These are phyloP conservation scores for Penaeus vannamei DNA, from an alignment of 1,140 invertebrate species.

Conservation along the genomic window DNA sequence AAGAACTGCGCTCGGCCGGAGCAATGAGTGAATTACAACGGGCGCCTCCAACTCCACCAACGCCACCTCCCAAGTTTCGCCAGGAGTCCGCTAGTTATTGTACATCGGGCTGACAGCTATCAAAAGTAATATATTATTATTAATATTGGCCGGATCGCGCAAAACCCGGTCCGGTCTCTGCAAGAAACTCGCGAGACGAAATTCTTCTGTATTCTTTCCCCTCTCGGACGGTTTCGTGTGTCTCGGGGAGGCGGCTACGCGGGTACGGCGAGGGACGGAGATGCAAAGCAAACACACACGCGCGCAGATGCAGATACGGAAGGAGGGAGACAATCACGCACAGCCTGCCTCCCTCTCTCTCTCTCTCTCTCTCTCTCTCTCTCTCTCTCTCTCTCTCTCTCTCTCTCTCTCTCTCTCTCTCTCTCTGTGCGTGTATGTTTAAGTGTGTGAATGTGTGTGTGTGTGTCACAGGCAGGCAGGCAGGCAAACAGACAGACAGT, in stretches of 20 bases:
- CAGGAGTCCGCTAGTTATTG: constrained; percentile 39
- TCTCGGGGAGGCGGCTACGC: neutral
- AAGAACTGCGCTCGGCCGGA: neutral
- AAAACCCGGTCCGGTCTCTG: neutral
- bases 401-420: neutral
- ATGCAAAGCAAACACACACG: constrained; percentile 10
- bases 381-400: neutral
- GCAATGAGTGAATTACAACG: constrained; percentile 51
- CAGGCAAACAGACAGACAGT: too few species aligned
- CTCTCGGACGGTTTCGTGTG: too few species aligned
- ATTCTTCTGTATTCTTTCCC: too few species aligned
- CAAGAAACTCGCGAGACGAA: neutral
- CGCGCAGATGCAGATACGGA: constrained; percentile 9
- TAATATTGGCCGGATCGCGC: constrained; percentile 2
- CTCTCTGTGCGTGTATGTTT: neutral
- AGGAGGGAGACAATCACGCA: neutral
- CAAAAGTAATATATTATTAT: constrained; percentile 53
- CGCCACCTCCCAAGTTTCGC: constrained; percentile 32
- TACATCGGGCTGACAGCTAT: constrained; percentile 55
- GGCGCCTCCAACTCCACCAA: neutral
- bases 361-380: neutral
- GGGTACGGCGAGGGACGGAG: neutral
- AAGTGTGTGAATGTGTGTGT: neutral
- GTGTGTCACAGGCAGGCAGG: neutral
- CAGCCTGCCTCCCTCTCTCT: neutral